Base-by-base conservation (phyloP, 2,888 invertebrate species). In the Andrena dorsata region DNA sequence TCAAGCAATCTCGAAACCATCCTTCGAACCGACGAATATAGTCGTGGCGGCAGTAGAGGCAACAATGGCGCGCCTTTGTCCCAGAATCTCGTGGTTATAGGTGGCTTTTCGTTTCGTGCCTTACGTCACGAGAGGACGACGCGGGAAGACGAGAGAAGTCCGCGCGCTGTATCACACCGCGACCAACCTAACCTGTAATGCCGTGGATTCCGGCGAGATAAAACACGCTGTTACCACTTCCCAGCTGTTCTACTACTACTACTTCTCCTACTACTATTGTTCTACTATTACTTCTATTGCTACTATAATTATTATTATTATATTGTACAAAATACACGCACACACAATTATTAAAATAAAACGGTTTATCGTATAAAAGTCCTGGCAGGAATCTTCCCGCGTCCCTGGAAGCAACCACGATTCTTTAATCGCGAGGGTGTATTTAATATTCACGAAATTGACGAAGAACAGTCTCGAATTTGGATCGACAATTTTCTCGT, bases 331-430 rank as follows among this genome's bases (percentile, higher is more conserved):
- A 89, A 88, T 80, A 82, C 89, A 87, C 85, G 85, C 85, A 89
- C 89, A 90, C 88, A 89, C 86, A 26, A 88, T 91, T 89, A 92
- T 91, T 91, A 89, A 91, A 92, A 92, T 92, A 91, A 91, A 92
- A 89, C 88, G 88, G 86, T 91, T 92, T 91, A 91, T 92, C 86
- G 73, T 88, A 88, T 82, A 84, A 84, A 69, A 66, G 8, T 30
- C 32, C 16, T 41, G 10, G 49, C 23, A 16, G 63, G 28, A 41
- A 63, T 47, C 30, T 41, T 47, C 58, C 30, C 58, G 49, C 7
- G 26, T 1, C 66, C 66, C n/a, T 47, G 47, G 35, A 60, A n/a
- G 47, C n/a, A 56, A 41, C 26, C 26, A 8, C 41, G 16, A 51
- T 58, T 66, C 41, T 32, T 73, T 73, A 58, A 41, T 16, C 41